These are phyloP conservation scores for Lagopus leucura DNA, from an alignment of 2,113 vertebrate genomes.

Conservation along the genomic window DNA sequence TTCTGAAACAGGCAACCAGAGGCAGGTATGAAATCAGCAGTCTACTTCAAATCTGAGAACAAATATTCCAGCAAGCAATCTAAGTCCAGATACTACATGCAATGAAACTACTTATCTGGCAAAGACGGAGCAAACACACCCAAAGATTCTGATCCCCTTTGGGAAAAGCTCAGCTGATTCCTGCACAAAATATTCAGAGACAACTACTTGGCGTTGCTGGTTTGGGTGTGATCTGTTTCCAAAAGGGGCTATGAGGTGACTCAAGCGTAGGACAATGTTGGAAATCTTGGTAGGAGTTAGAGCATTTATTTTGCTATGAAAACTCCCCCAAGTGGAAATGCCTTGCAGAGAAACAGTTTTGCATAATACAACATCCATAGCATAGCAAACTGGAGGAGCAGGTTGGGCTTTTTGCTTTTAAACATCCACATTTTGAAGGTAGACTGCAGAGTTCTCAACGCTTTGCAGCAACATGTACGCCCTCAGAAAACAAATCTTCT, in stretches of 20 bases:
- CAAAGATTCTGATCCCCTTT: not conserved
- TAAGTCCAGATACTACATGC: not conserved
- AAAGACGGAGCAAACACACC: not conserved
- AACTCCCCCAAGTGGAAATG: not conserved
- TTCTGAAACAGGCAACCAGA: not conserved
- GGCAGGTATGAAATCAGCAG: not conserved
- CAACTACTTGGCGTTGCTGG: not conserved
- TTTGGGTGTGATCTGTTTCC: not conserved
- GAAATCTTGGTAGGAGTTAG: not conserved
- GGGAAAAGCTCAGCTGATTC: not conserved
- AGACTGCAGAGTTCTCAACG: not conserved
- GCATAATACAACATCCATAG: not conserved
- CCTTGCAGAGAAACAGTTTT: not conserved
- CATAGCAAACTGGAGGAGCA: not conserved
- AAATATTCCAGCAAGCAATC: not conserved
- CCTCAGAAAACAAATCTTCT: not conserved
- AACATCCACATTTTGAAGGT: fast-evolving
- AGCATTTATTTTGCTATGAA: not conserved
- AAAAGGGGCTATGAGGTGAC: not conserved
- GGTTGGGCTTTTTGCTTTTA: not conserved
- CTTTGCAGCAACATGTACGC: not conserved
- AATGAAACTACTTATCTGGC: not conserved
- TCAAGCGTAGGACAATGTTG: not conserved
- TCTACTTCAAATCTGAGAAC: not conserved
- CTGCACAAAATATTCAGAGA: not conserved